These are phyloP conservation scores for Macaca mulatta DNA, from an alignment of 2,113 vertebrate genomes.

Conservation along the genomic window DNA sequence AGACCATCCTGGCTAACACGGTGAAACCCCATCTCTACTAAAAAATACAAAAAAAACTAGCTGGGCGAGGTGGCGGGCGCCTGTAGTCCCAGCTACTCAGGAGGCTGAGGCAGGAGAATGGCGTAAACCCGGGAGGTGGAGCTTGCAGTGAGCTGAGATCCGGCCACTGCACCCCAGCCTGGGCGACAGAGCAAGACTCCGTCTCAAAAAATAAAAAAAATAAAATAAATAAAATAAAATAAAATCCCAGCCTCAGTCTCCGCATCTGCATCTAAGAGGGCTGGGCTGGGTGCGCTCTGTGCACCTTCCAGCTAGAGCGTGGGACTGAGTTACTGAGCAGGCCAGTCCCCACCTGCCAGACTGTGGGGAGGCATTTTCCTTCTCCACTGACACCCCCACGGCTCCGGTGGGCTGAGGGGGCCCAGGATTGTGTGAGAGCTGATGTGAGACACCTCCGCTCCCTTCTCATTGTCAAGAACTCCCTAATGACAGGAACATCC, in stretches of 20 bases:
- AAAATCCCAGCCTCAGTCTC: not conserved
- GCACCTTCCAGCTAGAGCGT: fast-evolving
- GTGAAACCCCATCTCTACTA: too few relatives aligned
- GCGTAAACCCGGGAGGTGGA: too few relatives aligned
- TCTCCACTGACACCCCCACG: fast-evolving
- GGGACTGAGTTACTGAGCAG: not conserved
- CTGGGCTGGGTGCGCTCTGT: not conserved
- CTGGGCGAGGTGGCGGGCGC: too few relatives aligned
- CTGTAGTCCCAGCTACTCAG: too few relatives aligned
- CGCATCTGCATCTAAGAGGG: not conserved
- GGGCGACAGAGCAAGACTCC: too few relatives aligned
- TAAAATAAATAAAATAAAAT: too few relatives aligned
- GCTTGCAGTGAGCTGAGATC: too few relatives aligned
- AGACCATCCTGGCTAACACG: too few relatives aligned
- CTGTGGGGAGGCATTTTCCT: fast-evolving
- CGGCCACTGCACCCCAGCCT: too few relatives aligned
- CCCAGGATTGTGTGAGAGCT: fast-evolving
- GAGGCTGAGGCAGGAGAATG: too few relatives aligned
- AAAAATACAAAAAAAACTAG: too few relatives aligned
- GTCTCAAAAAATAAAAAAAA: too few relatives aligned
- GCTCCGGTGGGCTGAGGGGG: fast-evolving
- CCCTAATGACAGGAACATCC: fast-evolving
- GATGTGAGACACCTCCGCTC: fast-evolving
- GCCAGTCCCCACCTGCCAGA: fast-evolving
- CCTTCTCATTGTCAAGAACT: not conserved